phyloP scores from a whole-genome alignment of 2,113 vertebrate genomes.

The Ictalurus furcatus region DNA sequence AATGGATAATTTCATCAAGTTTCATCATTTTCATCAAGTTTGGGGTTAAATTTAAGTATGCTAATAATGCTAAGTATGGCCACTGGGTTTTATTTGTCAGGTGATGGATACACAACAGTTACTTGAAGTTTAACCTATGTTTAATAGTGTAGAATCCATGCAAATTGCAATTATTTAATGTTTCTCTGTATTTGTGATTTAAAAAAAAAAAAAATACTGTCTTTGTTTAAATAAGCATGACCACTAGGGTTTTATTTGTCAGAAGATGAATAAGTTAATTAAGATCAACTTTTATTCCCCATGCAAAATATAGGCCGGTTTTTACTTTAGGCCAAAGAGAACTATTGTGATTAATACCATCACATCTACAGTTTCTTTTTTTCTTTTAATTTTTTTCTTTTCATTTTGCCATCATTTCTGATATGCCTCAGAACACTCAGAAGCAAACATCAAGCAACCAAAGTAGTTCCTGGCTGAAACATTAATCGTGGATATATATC shows the following conservation, averaged over 20 bases:
- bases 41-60: background rate
- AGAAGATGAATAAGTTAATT: conserved; percentile 10
- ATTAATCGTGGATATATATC: background rate
- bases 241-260: background rate
- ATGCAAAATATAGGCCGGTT: conserved; percentile 9
- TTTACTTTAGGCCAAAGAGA: background rate
- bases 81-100: background rate
- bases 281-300: background rate
- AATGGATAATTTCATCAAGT: too few relatives aligned
- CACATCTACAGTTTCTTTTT: background rate
- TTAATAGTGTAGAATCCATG: conserved; percentile 2
- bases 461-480: background rate
- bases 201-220: background rate
- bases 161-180: background rate
- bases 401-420: background rate
- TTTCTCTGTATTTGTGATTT: background rate
- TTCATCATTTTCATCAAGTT: too few relatives aligned
- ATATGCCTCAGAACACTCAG: background rate
- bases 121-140: background rate
- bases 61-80: background rate
- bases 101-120: background rate
- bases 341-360: background rate
- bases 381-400: background rate
- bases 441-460: conserved; percentile 1
- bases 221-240: background rate